These are phyloP conservation scores for Heliocidaris erythrogramma DNA, from an alignment of 35 echinoderm and acorn worm species.

Conservation along the genomic window DNA sequence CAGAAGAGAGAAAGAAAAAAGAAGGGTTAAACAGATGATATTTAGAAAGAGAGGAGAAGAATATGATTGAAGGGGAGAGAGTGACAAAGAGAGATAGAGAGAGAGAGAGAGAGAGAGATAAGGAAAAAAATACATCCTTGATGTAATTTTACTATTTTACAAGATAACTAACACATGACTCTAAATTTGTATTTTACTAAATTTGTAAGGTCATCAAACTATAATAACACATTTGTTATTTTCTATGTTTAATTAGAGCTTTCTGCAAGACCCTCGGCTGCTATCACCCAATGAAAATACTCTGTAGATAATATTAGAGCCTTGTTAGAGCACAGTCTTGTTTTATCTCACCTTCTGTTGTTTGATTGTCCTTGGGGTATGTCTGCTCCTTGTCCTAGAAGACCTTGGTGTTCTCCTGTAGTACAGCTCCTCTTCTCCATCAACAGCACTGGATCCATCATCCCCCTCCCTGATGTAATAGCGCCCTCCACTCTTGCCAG, in stretches of 20 bases:
- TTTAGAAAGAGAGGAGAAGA: not conserved
- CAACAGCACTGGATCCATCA: conserved; percentile 6
- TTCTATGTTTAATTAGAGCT: no score
- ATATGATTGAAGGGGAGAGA: not conserved
- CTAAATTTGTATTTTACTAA: no score
- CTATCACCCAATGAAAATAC: no score
- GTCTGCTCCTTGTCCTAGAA: not conserved
- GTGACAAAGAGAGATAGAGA: not conserved
- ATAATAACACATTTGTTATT: no score
- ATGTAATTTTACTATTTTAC: no score
- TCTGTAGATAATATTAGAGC: not conserved
- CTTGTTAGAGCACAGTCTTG: not conserved
- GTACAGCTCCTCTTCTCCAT: conserved; percentile 53
- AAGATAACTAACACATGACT: no score
- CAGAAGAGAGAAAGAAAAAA: not conserved
- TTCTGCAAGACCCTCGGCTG: no score
- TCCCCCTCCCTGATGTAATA: conserved; percentile 59
- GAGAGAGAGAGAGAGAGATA: no score
- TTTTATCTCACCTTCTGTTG: not conserved
- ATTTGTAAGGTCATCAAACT: no score
- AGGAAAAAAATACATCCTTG: no score
- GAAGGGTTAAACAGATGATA: not conserved
- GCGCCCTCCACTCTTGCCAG: conserved; percentile 51
- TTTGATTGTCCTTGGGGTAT: not conserved
- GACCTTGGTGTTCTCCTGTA: conserved; percentile 45